Evolutionary conservation across 2,113 vertebrate genomes (phyloP).

Genomic region (Caranx ignobilis): DNA sequence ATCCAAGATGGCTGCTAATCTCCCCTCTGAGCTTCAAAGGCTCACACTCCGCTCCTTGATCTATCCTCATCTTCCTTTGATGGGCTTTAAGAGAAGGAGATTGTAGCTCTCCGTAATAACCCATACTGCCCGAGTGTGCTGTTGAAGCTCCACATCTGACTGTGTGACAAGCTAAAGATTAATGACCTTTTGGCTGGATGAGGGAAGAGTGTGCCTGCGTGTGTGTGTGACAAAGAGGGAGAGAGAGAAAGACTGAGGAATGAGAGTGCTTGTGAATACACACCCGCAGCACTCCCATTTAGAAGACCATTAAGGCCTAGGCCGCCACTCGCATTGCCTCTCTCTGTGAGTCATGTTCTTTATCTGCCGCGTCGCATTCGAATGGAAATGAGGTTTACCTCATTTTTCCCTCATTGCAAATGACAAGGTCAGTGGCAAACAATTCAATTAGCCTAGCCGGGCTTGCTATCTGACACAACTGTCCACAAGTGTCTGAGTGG

Average conservation of each 20-base stretch:
- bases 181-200: constrained; percentile 66
- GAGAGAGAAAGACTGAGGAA: constrained; percentile 35
- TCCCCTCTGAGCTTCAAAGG: constrained; percentile 75
- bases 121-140: constrained; percentile 36
- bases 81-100: constrained; percentile 74
- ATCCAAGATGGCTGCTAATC: constrained; percentile 72
- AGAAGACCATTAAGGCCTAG: constrained; percentile 63
- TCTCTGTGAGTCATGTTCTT: constrained; percentile 71
- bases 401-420: constrained; percentile 66
- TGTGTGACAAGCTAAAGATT: constrained; percentile 64
- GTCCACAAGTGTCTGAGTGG: constrained; percentile 31
- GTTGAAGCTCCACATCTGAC: constrained; percentile 47
- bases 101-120: constrained; percentile 64
- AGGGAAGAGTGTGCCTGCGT: constrained; percentile 14
- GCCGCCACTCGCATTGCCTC: constrained; percentile 36
- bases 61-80: constrained; percentile 75
- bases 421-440: constrained; percentile 71
- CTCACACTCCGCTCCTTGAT: constrained; percentile 62
- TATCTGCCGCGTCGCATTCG: constrained; percentile 66
- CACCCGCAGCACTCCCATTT: constrained; percentile 56
- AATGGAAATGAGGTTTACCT: constrained; percentile 73
- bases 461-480: constrained; percentile 40
- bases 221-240: constrained; percentile 26
- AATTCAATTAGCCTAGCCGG: constrained; percentile 70
- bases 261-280: constrained; percentile 33